Conservation (phyloP, 2,888 invertebrate species). For the Megaustenia siamemsis region DNA sequence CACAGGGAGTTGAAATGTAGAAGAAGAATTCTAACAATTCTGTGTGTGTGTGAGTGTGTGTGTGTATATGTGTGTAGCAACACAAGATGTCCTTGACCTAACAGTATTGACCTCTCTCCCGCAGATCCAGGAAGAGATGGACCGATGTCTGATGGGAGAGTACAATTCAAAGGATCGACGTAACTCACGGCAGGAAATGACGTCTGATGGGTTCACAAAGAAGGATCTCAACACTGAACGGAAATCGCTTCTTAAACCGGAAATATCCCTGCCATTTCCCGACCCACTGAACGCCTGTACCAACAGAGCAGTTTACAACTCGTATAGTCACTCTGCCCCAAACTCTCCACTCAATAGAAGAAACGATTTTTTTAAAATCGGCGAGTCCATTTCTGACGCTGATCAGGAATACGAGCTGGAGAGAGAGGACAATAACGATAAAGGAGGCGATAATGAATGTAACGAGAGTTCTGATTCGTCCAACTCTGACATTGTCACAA, state of each 20-base stretch:
- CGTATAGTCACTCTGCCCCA: slow-evolving; percentile 41
- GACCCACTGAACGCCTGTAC: slow-evolving; percentile 5
- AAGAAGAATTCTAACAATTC: too few species aligned
- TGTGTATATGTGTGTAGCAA: too few species aligned
- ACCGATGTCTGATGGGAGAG: slow-evolving; percentile 63
- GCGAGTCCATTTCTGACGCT: background rate
- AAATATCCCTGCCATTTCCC: background rate
- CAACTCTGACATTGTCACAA: slow-evolving; percentile 51
- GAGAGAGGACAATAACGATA: slow-evolving; percentile 11
- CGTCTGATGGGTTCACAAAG: background rate
- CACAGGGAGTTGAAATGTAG: too few species aligned
- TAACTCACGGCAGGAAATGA: background rate
- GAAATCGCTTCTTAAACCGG: background rate
- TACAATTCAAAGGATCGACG: slow-evolving; percentile 13
- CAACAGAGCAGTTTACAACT: background rate
- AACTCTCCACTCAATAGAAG: slow-evolving; percentile 44
- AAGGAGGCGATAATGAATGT: slow-evolving; percentile 39
- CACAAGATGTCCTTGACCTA: too few species aligned
- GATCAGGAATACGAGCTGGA: background rate
- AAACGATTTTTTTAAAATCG: background rate
- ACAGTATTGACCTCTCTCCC: background rate
- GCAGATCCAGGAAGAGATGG: slow-evolving; percentile 73
- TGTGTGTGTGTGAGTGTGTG: too few species aligned
- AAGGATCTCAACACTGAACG: background rate
- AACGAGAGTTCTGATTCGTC: slow-evolving; percentile 29